Percentiles rank a stretch among this genome's conserved stretches.
These are phyloP conservation scores for Myzus persicae DNA, from an alignment of 1,140 invertebrate species.

Conservation along the genomic window DNA sequence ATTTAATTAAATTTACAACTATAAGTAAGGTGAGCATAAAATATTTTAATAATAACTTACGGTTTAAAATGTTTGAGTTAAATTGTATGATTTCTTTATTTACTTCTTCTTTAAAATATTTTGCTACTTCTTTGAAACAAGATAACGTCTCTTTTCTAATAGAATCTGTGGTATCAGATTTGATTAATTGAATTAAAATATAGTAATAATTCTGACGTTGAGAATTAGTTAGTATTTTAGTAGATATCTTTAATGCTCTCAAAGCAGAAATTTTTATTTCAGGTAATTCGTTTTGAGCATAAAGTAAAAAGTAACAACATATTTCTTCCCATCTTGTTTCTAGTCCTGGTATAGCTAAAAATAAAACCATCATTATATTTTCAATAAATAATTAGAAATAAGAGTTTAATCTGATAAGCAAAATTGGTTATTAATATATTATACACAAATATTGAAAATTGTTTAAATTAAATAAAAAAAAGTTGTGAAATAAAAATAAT, in stretches of 20 bases:
- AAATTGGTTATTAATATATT: background rate
- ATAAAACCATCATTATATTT: background rate
- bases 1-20: background rate
- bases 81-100: constrained; percentile 6
- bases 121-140: constrained; percentile 34
- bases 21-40: background rate
- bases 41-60: constrained; percentile 28
- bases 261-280: constrained; percentile 40
- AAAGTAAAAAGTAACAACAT: constrained; percentile 49
- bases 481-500: background rate
- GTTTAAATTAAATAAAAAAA: background rate
- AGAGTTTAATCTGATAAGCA: background rate
- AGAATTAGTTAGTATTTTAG: constrained; percentile 41
- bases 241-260: constrained; percentile 38
- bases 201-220: constrained; percentile 45
- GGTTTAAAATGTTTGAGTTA: background rate
- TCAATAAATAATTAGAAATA: background rate
- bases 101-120: constrained; percentile 43
- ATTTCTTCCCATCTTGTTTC: constrained; percentile 57
- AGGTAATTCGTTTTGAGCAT: constrained; percentile 11
- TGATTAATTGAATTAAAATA: constrained; percentile 5
- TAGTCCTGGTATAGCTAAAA: constrained; percentile 41
- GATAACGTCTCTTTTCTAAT: constrained; percentile 38
- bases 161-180: constrained; percentile 27
- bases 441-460: background rate